Percentiles rank a stretch among this genome's conserved stretches.
These are phyloP conservation scores for Argyrosomus regius DNA, from an alignment of 2,797 vertebrate species.

Conservation along the genomic window DNA sequence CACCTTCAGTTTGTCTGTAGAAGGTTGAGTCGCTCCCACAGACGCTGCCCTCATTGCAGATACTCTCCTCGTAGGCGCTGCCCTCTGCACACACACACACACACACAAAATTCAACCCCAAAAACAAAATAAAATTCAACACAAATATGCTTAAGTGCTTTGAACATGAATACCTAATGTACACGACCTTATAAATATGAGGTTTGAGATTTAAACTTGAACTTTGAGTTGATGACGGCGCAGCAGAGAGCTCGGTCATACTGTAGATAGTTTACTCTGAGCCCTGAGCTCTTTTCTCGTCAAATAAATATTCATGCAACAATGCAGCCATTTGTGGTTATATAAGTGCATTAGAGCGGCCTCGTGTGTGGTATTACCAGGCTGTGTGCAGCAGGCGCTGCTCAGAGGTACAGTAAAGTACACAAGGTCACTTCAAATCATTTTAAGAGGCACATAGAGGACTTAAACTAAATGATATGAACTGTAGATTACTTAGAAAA, in stretches of 20 bases:
- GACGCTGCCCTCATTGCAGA: conserved; percentile 89
- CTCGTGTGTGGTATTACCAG: conserved; percentile 70
- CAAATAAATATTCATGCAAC: conserved; percentile 68
- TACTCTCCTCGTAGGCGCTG: conserved; percentile 89
- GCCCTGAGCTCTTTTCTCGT: conserved; percentile 53
- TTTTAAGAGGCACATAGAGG: conserved; percentile 55
- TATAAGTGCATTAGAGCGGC: conserved; percentile 76
- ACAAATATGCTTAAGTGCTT: not conserved
- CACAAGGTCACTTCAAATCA: conserved; percentile 66
- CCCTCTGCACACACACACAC: conserved; percentile 81
- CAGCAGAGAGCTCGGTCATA: conserved; percentile 30
- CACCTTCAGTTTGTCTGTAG: conserved; percentile 94
- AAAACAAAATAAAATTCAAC: not conserved
- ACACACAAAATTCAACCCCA: not conserved
- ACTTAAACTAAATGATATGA: conserved; percentile 39
- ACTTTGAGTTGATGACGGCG: not conserved
- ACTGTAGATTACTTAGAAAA: conserved; percentile 38
- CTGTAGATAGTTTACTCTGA: conserved; percentile 18
- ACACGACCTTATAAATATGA: not conserved
- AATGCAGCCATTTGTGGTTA: conserved; percentile 75
- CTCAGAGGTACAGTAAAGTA: conserved; percentile 45
- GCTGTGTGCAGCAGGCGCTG: conserved; percentile 31
- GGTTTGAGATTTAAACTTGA: not conserved
- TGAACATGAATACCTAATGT: not conserved
- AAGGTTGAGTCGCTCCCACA: conserved; percentile 94